Evolutionary conservation across 2,888 invertebrate species (phyloP).

Genomic region (Lagria hirta): DNA sequence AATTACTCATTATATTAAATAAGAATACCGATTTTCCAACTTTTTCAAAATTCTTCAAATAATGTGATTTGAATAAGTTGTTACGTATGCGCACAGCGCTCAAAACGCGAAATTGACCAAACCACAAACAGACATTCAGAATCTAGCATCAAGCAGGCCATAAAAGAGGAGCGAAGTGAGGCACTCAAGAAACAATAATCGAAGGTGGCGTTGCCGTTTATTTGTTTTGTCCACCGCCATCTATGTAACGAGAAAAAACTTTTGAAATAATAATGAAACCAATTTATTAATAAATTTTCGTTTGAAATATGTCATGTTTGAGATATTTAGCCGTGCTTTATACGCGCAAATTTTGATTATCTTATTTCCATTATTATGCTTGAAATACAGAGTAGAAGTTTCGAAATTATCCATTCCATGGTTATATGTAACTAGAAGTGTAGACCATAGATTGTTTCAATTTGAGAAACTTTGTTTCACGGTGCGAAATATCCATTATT

Average conservation of each 20-base stretch:
- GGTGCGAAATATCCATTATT: conserved; percentile 33
- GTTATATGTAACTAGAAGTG: conserved; percentile 56
- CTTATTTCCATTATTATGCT: conserved; percentile 57
- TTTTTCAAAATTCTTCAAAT: conserved; percentile 28
- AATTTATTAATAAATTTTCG: conserved; percentile 6
- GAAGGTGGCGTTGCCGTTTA: conserved; percentile 11
- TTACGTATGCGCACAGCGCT: conserved; percentile 34
- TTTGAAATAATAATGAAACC: conserved; percentile 4
- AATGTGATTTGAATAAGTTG: conserved; percentile 27
- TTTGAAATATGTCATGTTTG: conserved; percentile 17
- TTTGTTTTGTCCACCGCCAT: conserved; percentile 18
- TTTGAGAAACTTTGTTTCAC: conserved; percentile 52
- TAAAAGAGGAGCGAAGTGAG: conserved; percentile 6
- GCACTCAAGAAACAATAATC: conserved; percentile 2
- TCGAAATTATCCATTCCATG: conserved; percentile 58
- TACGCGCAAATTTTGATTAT: conserved; percentile 55
- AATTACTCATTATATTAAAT: conserved; percentile 25
- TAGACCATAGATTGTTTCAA: conserved; percentile 42
- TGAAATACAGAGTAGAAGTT: conserved; percentile 57
- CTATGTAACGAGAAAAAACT: conserved; percentile 12
- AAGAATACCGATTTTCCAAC: conserved; percentile 1
- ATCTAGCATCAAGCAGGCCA: conserved; percentile 12
- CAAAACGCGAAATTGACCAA: conserved; percentile 35
- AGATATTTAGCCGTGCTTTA: conserved; percentile 35
- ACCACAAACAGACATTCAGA: conserved; percentile 26